Evolutionary conservation across 2,888 invertebrate species (phyloP), one percentile per base, ranked within the genome.

Genomic region (Hirtodrosophila confusa): DNA sequence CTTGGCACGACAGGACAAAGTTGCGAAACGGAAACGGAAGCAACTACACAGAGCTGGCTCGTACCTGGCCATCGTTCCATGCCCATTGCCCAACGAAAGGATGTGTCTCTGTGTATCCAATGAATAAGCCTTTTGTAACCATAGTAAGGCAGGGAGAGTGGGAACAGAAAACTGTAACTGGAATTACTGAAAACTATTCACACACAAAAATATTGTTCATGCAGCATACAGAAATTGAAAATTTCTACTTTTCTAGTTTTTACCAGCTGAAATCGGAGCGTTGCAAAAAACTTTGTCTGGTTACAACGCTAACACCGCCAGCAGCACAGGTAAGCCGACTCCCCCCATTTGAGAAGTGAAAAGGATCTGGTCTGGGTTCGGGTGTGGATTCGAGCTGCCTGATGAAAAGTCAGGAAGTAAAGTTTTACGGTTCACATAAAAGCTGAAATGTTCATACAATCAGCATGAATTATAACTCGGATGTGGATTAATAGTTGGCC

Each of bases 401-500:
- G 88, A 84, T 88, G 84, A 85, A 85, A 85, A 83, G 84, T 80
- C 84, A 85, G 84, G 88, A 85, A 88, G 73, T 71, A 85, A 85
- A 85, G 88, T 85, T 85, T 88, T 85, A 88, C 80, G 84, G 84
- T 85, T 85, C 88, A 85, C 84, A 86, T 83, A 85, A 86, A 86
- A 85, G 86, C 84, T 83, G 84, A 71, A 84, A 85, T 85, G 84
- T 78, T 88, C 84, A 86, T 86, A 86, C 88, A 85, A 85, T 85
- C 84, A 88, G 88, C 86, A 83, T 88, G 84, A 85, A 85, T 85
- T 88, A 85, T 85, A 88, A 83, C 86, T 86, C 84, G 84, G 84
- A 85, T 88, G 88, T 75, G 88, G 84, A 85, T 85, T 85, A 85
- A 85, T 88, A 83, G 86, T 83, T 72, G 62, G 43, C 61, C 76